Evolutionary conservation across 2,888 invertebrate genomes (phyloP).

Genomic region (Podabrus alpinus): DNA sequence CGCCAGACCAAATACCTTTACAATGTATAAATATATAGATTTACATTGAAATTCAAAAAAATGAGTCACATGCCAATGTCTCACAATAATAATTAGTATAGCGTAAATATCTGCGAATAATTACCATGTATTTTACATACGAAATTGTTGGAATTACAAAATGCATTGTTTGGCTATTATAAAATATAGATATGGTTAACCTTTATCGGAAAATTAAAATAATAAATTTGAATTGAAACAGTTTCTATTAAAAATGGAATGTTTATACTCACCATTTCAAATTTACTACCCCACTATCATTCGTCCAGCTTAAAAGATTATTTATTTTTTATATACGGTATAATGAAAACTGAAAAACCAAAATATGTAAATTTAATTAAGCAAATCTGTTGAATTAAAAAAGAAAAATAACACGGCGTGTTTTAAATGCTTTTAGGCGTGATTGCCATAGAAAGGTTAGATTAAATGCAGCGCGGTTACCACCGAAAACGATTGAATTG

Average conservation of each 20-base stretch:
- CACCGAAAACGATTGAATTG: conserved; percentile 30
- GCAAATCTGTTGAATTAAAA: conserved; percentile 34
- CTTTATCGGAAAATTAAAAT: background rate
- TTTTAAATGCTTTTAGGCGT: conserved; percentile 27
- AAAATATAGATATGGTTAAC: background rate
- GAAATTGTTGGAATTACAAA: background rate
- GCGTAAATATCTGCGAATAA: background rate
- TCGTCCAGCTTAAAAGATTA: background rate
- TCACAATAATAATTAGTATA: background rate
- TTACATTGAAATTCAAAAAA: too few relatives aligned
- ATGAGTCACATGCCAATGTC: too few relatives aligned
- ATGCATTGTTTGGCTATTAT: background rate
- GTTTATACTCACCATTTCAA: background rate
- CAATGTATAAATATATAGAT: too few relatives aligned
- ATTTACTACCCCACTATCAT: background rate
- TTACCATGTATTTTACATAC: background rate
- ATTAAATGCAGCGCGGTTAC: conserved; percentile 30
- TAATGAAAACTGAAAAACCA: background rate
- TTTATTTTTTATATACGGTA: background rate
- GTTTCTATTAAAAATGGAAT: background rate
- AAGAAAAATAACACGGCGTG: conserved; percentile 22
- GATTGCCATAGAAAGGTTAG: conserved; percentile 30
- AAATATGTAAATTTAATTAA: conserved; percentile 30
- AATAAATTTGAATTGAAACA: background rate
- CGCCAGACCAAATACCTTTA: too few relatives aligned